These are phyloP conservation scores for Eupeodes latifasciatus DNA, from an alignment of 2,888 invertebrate species.

Conservation along the genomic window DNA sequence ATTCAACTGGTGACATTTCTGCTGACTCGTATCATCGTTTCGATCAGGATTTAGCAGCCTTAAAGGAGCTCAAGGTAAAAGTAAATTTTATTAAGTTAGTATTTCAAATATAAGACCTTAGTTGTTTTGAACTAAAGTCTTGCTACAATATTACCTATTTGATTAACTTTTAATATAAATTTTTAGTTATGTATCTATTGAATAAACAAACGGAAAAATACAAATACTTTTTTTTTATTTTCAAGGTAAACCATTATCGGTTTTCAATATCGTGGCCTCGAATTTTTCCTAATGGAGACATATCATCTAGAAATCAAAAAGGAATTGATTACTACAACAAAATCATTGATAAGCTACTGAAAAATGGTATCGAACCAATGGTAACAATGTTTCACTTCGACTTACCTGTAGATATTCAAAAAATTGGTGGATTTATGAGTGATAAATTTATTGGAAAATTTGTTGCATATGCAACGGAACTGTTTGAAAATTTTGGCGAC, in stretches of 20 bases:
- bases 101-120: too few species aligned
- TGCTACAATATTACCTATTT: too few species aligned
- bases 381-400: conserved; percentile 86
- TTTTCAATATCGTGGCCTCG: conserved; percentile 88
- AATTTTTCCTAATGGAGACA: conserved; percentile 86
- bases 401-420: conserved; percentile 85
- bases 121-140: too few species aligned
- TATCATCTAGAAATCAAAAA: conserved; percentile 82
- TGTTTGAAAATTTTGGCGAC: conserved; percentile 84
- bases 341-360: conserved; percentile 86
- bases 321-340: conserved; percentile 86
- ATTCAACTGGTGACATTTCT: too few species aligned
- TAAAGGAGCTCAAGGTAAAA: too few species aligned
- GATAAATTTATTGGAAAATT: conserved; percentile 84
- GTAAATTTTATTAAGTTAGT: too few species aligned
- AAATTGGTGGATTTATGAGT: conserved; percentile 85
- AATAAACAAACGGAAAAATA: too few species aligned
- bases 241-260: conserved; percentile 84
- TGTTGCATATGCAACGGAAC: conserved; percentile 84
- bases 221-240: too few species aligned
- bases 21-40: too few species aligned
- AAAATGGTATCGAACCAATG: conserved; percentile 86
- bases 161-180: too few species aligned
- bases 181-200: too few species aligned
- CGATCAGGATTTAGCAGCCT: too few species aligned